These are phyloP conservation scores for Toxonevra muliebris DNA, from an alignment of 2,888 invertebrate genomes.

Conservation along the genomic window DNA sequence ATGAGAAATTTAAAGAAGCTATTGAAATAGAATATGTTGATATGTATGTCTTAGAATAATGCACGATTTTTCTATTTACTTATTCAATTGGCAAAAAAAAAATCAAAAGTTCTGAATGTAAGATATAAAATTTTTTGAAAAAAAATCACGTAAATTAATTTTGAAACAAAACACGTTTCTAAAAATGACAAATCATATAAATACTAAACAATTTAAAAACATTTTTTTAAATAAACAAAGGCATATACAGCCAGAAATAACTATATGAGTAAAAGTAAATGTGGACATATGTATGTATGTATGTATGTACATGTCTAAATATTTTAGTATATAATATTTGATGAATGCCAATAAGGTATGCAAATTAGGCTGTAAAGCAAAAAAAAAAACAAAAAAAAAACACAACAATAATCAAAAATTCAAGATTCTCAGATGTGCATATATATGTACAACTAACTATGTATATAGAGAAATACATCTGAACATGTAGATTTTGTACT, in stretches of 20 bases:
- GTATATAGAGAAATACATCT: too few relatives aligned
- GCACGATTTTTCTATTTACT: too few relatives aligned
- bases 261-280: not conserved
- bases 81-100: too few relatives aligned
- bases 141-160: not conserved
- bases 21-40: too few relatives aligned
- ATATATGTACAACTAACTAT: too few relatives aligned
- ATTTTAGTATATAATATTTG: not conserved
- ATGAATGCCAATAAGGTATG: not conserved
- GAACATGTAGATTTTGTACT: too few relatives aligned
- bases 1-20: too few relatives aligned
- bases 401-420: too few relatives aligned
- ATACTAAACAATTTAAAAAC: not conserved
- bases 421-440: too few relatives aligned
- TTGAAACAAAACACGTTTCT: conserved; percentile 17
- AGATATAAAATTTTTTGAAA: not conserved
- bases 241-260: not conserved
- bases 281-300: not conserved
- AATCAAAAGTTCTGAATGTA: too few relatives aligned
- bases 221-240: not conserved
- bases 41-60: too few relatives aligned
- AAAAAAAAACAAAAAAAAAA: too few relatives aligned
- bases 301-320: not conserved
- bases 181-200: conserved; percentile 10
- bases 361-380: not conserved